A percentile compares a stretch with the other conserved stretches of the same genome.
Conservation (phyloP, 2,888 invertebrate species). For the Lissonota sp. region DNA sequence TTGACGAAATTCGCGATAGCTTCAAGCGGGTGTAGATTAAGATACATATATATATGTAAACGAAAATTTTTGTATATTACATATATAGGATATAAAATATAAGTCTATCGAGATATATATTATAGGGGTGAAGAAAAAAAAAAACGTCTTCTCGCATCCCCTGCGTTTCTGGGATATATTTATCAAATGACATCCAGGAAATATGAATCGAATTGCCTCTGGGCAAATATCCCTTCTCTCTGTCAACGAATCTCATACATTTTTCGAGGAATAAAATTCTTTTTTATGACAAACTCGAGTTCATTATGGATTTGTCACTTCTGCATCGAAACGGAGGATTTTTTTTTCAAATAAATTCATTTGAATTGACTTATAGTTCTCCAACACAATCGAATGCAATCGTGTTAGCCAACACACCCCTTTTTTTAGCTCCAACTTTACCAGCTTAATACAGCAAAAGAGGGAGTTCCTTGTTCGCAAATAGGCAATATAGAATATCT, state of each 20-base stretch:
- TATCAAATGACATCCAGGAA: conserved; percentile 33
- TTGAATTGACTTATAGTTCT: too few species aligned
- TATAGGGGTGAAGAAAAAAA: conserved; percentile 28
- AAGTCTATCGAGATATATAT: conserved; percentile 19
- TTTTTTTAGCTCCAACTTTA: too few species aligned
- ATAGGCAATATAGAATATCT: not conserved
- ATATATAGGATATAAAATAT: conserved; percentile 28
- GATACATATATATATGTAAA: conserved; percentile 7
- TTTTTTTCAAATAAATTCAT: too few species aligned
- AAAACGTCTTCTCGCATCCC: conserved; percentile 16
- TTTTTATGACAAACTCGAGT: too few species aligned
- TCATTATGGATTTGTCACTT: too few species aligned
- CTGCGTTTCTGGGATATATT: conserved; percentile 11
- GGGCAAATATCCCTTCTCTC: conserved; percentile 2
- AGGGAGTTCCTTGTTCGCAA: not conserved
- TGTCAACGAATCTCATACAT: conserved; percentile 9
- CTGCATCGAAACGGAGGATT: too few species aligned
- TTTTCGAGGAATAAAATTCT: too few species aligned
- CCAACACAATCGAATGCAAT: too few species aligned
- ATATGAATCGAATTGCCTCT: conserved; percentile 19
- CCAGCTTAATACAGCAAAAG: too few species aligned
- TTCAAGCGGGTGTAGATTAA: conserved; percentile 44
- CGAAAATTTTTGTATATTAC: not conserved
- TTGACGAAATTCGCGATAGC: conserved; percentile 66
- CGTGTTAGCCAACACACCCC: too few species aligned